Evolutionary conservation across 2,113 vertebrate genomes (phyloP), one percentile per base, ranked within the genome.

Genomic region (Tamias sibiricus): DNA sequence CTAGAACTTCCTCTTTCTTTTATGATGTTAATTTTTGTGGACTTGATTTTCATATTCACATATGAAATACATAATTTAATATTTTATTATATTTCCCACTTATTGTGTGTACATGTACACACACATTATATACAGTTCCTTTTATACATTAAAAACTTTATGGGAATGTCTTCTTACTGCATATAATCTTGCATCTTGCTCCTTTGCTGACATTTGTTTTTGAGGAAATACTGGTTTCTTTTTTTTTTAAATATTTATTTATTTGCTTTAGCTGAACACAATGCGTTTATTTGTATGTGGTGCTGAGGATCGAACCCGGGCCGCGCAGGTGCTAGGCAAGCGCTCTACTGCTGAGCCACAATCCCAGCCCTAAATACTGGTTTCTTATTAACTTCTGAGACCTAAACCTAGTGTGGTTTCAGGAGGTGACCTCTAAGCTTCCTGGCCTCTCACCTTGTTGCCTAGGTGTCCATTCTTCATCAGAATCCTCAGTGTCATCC

Each of bases 381-480:
- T n/a, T 62, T 62, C 77, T 24, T 26, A 35, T 52, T 20, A 66
- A 12, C 32, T 28, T 20, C 81, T 42, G 26, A 74, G 52, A 20
- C 54, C 28, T 35, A 30, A n/a, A 26, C 40, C 37, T 32, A 26
- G 71, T n/a, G 17, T 32, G 4, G 17, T 42, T 47, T 74, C n/a
- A 10, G 10, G 44, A 20, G 13, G 40, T 30, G 17, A 44, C 7
- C 17, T 44, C 44, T 22, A 20, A 0, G 49, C n/a, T 20, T 72
- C 42, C 62, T 49, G 30, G n/a, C 30, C 30, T 37, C 85, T 95
- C 95, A 97, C 95, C 98, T 95, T 76, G 94, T 64, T 44, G 74
- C 66, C 90, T 94, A 28, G 97, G 98, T 5, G 81, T 98, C 98
- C 98, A 97, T 42, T 98, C 97, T 35, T 97, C 97, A 87, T 97